Percentiles rank a stretch among this genome's conserved stretches.
Conservation (phyloP, 1,140 invertebrate species). For the Drosophila obscura region DNA sequence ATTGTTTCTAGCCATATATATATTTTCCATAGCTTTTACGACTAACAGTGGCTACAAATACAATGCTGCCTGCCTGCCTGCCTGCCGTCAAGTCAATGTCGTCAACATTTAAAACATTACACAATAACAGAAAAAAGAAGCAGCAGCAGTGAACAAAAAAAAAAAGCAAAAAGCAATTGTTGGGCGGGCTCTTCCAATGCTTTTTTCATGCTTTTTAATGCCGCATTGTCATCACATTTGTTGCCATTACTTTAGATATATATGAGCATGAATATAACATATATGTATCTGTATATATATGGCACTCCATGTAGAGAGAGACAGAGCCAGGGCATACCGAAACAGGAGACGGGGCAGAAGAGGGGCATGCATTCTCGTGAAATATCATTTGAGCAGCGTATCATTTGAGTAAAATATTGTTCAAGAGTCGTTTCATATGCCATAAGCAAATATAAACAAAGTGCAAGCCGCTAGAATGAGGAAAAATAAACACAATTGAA, state of each 20-base stretch:
- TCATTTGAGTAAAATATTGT: neutral
- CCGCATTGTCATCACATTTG: slow-evolving; percentile 77
- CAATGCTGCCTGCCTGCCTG: neutral
- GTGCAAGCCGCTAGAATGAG: too few relatives aligned
- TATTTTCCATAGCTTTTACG: slow-evolving; percentile 19
- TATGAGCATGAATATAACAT: neutral
- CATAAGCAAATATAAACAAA: too few relatives aligned
- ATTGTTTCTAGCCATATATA: slow-evolving; percentile 43
- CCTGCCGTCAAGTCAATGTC: slow-evolving; percentile 57
- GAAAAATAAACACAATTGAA: too few relatives aligned
- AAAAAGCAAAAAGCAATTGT: slow-evolving; percentile 27
- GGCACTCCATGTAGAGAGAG: slow-evolving; percentile 10
- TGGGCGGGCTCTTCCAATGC: slow-evolving; percentile 13
- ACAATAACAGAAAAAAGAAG: slow-evolving; percentile 54
- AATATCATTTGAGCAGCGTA: slow-evolving; percentile 16
- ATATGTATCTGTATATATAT: slow-evolving; percentile 23
- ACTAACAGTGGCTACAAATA: slow-evolving; percentile 9
- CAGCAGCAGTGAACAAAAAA: slow-evolving; percentile 22
- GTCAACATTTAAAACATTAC: slow-evolving; percentile 64
- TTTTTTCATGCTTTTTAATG: slow-evolving; percentile 70
- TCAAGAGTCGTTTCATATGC: neutral
- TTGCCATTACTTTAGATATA: slow-evolving; percentile 32
- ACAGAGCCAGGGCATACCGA: neutral
- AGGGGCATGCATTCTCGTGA: slow-evolving; percentile 14
- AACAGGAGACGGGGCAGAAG: neutral